These are phyloP conservation scores for Drosophila algonquin DNA, from an alignment of 2,888 invertebrate species.

Conservation along the genomic window DNA sequence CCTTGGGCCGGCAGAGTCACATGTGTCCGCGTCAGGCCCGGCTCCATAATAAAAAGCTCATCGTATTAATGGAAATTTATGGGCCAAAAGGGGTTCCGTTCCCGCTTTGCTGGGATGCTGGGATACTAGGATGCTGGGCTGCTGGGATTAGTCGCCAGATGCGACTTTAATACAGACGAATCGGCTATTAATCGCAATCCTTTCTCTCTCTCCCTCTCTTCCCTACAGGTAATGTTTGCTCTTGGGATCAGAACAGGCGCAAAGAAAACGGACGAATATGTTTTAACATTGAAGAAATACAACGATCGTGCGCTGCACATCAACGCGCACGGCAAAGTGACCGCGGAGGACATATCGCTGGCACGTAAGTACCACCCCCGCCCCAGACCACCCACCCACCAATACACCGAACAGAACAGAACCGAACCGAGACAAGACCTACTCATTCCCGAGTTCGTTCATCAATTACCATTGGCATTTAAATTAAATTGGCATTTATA, in stretches of 20 bases:
- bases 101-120: not conserved
- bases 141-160: slow-evolving; percentile 49
- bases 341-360: slow-evolving; percentile 80
- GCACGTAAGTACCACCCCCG: slow-evolving; percentile 81
- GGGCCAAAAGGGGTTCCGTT: slow-evolving; percentile 39
- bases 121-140: slow-evolving; percentile 21
- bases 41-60: slow-evolving; percentile 56
- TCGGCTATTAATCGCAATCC: slow-evolving; percentile 35
- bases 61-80: slow-evolving; percentile 74
- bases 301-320: slow-evolving; percentile 81
- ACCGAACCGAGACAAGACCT: slow-evolving; percentile 2
- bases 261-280: slow-evolving; percentile 81
- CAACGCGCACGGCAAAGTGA: slow-evolving; percentile 81
- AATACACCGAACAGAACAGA: not conserved
- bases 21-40: slow-evolving; percentile 40
- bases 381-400: too few relatives aligned
- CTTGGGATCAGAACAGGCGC: slow-evolving; percentile 81
- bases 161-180: slow-evolving; percentile 40
- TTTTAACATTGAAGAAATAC: slow-evolving; percentile 80
- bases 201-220: slow-evolving; percentile 9
- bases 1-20: slow-evolving; percentile 46
- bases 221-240: slow-evolving; percentile 81
- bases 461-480: slow-evolving; percentile 73
- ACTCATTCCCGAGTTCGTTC: slow-evolving; percentile 28
- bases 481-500: slow-evolving; percentile 77